phyloP scores from a whole-genome alignment of 1,140 invertebrate species.

The Rhagoletis pomonella region DNA sequence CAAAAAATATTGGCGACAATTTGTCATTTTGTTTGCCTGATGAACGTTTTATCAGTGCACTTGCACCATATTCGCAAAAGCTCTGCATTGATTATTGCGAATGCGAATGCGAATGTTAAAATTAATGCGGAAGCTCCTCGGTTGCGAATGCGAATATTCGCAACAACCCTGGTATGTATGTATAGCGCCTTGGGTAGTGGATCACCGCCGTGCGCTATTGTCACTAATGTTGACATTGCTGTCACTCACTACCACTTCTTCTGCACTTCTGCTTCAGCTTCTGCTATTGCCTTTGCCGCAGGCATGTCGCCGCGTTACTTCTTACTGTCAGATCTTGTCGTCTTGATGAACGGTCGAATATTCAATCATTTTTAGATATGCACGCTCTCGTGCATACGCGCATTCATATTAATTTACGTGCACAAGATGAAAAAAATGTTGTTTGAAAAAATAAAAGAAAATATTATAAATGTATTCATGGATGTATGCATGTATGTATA shows the following conservation, averaged over 20 bases:
- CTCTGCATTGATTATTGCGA: too few species aligned
- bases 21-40: too few species aligned
- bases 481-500: too few species aligned
- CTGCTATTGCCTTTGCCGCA: conserved; percentile 1
- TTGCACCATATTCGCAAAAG: too few species aligned
- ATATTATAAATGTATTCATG: too few species aligned
- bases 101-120: too few species aligned
- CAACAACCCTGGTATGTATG: not conserved
- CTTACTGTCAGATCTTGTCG: conserved; percentile 56
- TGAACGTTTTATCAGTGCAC: too few species aligned
- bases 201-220: conserved; percentile 14
- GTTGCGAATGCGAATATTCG: too few species aligned
- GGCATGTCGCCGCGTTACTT: conserved; percentile 40
- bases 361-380: conserved; percentile 46
- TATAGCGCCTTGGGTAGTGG: conserved; percentile 5
- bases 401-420: not conserved
- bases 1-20: too few species aligned
- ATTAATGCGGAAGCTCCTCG: too few species aligned
- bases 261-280: conserved; percentile 2
- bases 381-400: not conserved
- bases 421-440: not conserved
- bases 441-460: too few species aligned
- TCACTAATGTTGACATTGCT: conserved; percentile 45
- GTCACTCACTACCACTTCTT: conserved; percentile 26
- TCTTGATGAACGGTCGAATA: conserved; percentile 53